Evolutionary conservation across 2,888 invertebrate species (phyloP), one percentile per base, ranked within the genome.

Genomic region (Caenorhabditis drosophilae): DNA sequence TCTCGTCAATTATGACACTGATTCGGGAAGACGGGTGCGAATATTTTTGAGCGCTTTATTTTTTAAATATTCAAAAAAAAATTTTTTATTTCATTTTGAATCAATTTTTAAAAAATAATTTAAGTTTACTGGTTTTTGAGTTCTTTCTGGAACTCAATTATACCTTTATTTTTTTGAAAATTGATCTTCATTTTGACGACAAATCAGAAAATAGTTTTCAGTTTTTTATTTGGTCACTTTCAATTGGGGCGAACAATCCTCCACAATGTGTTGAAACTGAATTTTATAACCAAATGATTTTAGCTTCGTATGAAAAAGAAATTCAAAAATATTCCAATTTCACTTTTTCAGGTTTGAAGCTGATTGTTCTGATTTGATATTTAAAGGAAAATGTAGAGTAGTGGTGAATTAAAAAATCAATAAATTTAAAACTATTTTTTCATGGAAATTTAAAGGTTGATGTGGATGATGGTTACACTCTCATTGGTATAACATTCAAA

Each of bases 401-500:
- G 61, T 61, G 57, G 66, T 66, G 42, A n/a, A 31, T 20, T 26
- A 16, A 11, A 35, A 15, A 27, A n/a, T 4, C 20, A 31, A 46
- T 16, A 35, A 9, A 6, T 23, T 2, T 49, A 20, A 9, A 27
- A 47, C 16, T 18, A 27, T 40, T n/a, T 6, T 35, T 49, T 40
- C 22, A n/a, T n/a, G n/a, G n/a, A n/a, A n/a, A n/a, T n/a, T n/a
- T n/a, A n/a, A n/a, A 66, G 66, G 61, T 67, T 23, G 67, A 67
- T 18, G 57, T 67, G 1, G 61, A 61, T 38, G 67, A 67, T 45
- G 66, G 52, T 4, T 56, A 66, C 25, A 66, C 55, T 4, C n/a
- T 66, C 12, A 35, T 66, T 22, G 66, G 66, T n/a, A 58, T 66
- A 4, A 66, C 66, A 7, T 66, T 66, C 59, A 66, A 66, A 23